Base-by-base conservation (phyloP, 2,797 vertebrate genomes). In the Rhynchonycteris naso region DNA sequence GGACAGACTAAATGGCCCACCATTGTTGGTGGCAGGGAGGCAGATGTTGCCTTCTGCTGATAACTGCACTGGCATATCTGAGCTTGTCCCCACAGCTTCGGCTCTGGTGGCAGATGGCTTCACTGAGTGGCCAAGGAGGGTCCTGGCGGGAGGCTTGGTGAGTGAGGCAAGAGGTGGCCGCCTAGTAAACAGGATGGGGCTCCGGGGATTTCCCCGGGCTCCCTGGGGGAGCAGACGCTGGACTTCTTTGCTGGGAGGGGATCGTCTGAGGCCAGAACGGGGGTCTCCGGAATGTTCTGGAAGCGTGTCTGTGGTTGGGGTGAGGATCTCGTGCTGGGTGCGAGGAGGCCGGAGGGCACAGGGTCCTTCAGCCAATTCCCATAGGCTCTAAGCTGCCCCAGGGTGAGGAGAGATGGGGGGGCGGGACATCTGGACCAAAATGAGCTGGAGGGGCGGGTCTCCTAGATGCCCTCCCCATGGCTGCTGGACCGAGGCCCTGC, bases 41-140 rank as follows among this genome's bases (percentile, higher is more conserved):
- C 99, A 99, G 99, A 99, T 99, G 99, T 99, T 99, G 99, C 99
- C 99, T 99, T 99, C 99, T 99, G 99, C 99, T 98, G 99, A 99
- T 99, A 99, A 99, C 99, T 97, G 98, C 98, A 94, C 99, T 99
- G 99, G 99, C 99, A 99, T 99, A 99, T 99, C 99, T 99, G 98
- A 98, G 99, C 99, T 99, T 99, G 99, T 99, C 99, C 99, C 98
- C 98, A 98, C 98, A 75, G 99, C 99, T 99, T 98, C 98, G 98
- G 99, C 98, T 99, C 99, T 98, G 99, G 98, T 98, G 98, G 99
- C 99, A 99, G 99, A 99, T 99, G 99, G 98, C 99, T 98, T 97
- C 97, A 97, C 99, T 98, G 98, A 98, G 98, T 98, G 98, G 98
- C 98, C 99, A 98, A 98, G 98, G 99, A 99, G 99, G 99, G 98